A percentile compares a stretch with the other conserved stretches of the same genome.
phyloP scores from a whole-genome alignment of 2,113 vertebrate species.

The Platysteira castanea region DNA sequence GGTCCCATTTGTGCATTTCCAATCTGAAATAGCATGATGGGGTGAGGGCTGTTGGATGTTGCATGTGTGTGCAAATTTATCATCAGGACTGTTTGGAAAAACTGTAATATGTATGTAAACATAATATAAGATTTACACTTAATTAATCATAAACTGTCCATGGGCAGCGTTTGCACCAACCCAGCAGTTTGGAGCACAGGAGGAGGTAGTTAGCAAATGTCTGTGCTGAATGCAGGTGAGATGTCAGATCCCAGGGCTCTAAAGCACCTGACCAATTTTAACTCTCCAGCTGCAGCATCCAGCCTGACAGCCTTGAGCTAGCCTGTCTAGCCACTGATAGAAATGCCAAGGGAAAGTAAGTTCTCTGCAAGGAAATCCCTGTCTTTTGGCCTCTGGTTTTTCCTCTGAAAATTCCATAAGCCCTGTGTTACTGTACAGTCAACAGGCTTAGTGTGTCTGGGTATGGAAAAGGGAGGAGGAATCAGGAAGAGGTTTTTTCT shows the following conservation, averaged over 20 bases:
- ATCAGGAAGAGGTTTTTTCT: background rate
- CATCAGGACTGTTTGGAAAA: background rate
- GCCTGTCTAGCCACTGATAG: background rate
- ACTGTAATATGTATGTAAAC: background rate
- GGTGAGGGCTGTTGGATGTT: rapidly evolving
- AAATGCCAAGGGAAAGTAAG: background rate
- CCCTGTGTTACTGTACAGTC: background rate
- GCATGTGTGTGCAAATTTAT: background rate
- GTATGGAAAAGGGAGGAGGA: background rate
- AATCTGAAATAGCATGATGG: background rate
- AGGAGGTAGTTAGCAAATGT: background rate
- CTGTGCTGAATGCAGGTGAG: background rate
- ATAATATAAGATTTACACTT: background rate
- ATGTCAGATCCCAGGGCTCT: background rate
- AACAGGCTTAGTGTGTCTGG: background rate
- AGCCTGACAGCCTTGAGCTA: background rate
- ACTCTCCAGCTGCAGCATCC: background rate
- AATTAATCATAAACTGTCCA: background rate
- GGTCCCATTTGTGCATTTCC: background rate
- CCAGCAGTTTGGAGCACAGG: background rate
- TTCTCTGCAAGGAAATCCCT: background rate
- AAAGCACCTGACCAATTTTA: background rate
- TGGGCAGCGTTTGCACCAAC: background rate
- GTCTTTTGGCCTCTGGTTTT: background rate
- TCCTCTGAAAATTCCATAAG: background rate